Evolutionary conservation across 2,113 vertebrate genomes (phyloP), one percentile per base, ranked within the genome.

Genomic region (Microtus ochrogaster): DNA sequence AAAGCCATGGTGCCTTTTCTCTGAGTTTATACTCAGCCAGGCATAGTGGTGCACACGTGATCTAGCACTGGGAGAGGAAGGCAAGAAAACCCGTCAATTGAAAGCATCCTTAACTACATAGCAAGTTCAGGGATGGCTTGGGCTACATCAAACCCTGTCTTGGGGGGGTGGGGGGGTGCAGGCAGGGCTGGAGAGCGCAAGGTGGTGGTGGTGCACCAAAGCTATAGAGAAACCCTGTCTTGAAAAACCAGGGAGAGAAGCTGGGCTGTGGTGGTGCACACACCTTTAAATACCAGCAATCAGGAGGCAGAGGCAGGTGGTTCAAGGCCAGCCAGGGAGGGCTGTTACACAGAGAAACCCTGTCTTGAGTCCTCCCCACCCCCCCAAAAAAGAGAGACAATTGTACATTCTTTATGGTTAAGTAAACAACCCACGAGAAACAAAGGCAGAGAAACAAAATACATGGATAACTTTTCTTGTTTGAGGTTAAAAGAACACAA

Each of bases 401-500:
- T 41, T 41, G 12, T 61, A 41, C 89, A 36, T 49, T 79, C 17
- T 55, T 55, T 26, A 89, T 92, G 22, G 7, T 66, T 52, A 88
- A 87, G 63, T 41, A 89, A 91, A 86, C 21, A 33, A 47, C 13
- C 19, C 41, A 76, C 19, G 63, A 9, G 21, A 87, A 92, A 72
- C 10, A 61, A 41, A 7, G 58, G 11, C 52, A 76, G 52, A 93
- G 21, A 49, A 84, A 65, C 19, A 72, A 24, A 89, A 58, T 55
- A 49, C 22, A 41, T 41, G 85, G n/a, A 26, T 36, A 84, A 74
- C 66, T 89, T 77, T 61, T 73, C 17, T 90, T 65, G 3, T 72
- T 89, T 95, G 44, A 92, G 30, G 63, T 87, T 73, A 70, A 84
- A 96, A 95, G 74, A 44, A 89, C 30, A 26, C 12, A 68, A 70